phyloP scores from a whole-genome alignment of 2,797 vertebrate species.

The Onychomys arenicola region DNA sequence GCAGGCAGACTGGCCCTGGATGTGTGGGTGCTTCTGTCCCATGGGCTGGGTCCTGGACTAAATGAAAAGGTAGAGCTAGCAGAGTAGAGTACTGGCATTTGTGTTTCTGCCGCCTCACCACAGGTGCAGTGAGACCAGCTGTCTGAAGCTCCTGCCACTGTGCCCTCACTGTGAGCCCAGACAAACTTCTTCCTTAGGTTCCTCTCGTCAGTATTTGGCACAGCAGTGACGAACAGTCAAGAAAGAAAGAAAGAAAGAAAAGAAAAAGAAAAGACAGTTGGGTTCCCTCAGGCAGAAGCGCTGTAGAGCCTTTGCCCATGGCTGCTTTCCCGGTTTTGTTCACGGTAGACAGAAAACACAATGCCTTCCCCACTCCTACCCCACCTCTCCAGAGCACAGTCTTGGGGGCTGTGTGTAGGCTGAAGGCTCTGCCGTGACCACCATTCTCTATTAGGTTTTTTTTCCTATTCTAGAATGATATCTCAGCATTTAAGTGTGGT shows the following conservation, averaged over 20 bases:
- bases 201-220: not conserved
- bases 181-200: not conserved
- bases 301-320: not conserved
- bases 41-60: not conserved
- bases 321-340: not conserved
- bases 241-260: too few species aligned
- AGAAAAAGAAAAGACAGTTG: not conserved
- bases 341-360: not conserved
- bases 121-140: not conserved
- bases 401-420: not conserved
- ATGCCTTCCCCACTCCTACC: not conserved
- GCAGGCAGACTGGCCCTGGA: not conserved
- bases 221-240: too few species aligned
- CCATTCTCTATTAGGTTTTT: not conserved
- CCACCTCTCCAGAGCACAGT: not conserved
- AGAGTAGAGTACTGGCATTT: too few species aligned
- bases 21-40: not conserved
- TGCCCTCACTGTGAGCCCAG: too few species aligned
- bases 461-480: constrained; percentile 1
- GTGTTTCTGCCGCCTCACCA: not conserved
- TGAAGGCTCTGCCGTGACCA: not conserved
- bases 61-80: not conserved
- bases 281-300: constrained; percentile 21
- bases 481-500: not conserved
- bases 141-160: not conserved